Conservation (phyloP, 2,113 vertebrate genomes). For the human (Homo sapiens) region GRCh38 chr22:33325001-33325500, state of each 20-base stretch:
- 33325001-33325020: neutral
- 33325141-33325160: neutral
- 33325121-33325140: no score
- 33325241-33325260: neutral
- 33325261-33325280: neutral
- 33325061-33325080: neutral
- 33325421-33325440: neutral
- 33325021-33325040: neutral
- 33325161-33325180: no score
- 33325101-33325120: neutral
- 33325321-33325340: neutral
- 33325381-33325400: neutral
- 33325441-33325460: neutral
- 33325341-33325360: neutral
- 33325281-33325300: neutral
- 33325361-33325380: neutral
- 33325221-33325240: neutral
- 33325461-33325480: accelerated
- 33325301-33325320: neutral
- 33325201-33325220: accelerated
- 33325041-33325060: neutral
- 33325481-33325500: neutral
- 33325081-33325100: neutral
- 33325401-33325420: neutral
- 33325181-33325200: neutral